Conservation (phyloP, 2,888 invertebrate genomes). For the Scotopteryx bipunctaria region DNA sequence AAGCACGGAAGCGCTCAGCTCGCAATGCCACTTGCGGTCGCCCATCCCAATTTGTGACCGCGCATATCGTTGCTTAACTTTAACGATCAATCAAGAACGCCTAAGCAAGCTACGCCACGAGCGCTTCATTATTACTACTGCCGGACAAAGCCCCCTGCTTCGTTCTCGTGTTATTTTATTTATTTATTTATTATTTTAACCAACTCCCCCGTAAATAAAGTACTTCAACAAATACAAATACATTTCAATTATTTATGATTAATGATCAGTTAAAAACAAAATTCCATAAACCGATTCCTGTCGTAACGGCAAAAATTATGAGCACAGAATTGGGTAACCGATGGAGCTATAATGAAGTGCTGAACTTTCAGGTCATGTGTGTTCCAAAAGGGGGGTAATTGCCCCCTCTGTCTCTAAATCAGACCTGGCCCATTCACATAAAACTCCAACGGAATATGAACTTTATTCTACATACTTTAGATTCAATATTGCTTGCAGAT, state of each 20-base stretch:
- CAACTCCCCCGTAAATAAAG: too few relatives aligned
- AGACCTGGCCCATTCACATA: neutral
- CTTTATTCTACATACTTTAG: neutral
- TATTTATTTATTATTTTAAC: too few relatives aligned
- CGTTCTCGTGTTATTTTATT: too few relatives aligned
- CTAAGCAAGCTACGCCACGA: too few relatives aligned
- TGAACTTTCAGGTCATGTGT: slow-evolving; percentile 77
- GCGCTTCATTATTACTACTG: too few relatives aligned
- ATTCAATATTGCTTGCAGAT: neutral
- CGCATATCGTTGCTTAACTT: too few relatives aligned
- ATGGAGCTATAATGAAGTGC: slow-evolving; percentile 72
- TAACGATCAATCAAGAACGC: too few relatives aligned
- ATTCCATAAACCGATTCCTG: slow-evolving; percentile 16
- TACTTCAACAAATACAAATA: too few relatives aligned
- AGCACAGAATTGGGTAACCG: slow-evolving; percentile 62
- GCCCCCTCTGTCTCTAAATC: slow-evolving; percentile 33
- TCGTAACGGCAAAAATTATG: slow-evolving; percentile 56
- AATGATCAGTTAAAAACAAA: neutral
- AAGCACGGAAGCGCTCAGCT: too few relatives aligned
- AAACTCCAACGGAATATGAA: neutral
- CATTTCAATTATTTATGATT: neutral
- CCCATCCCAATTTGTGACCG: too few relatives aligned
- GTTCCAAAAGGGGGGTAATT: slow-evolving; percentile 52
- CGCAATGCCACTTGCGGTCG: too few relatives aligned
- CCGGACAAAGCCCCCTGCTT: too few relatives aligned